These are phyloP conservation scores for Columba livia DNA, from an alignment of 2,113 vertebrate genomes.

Conservation along the genomic window DNA sequence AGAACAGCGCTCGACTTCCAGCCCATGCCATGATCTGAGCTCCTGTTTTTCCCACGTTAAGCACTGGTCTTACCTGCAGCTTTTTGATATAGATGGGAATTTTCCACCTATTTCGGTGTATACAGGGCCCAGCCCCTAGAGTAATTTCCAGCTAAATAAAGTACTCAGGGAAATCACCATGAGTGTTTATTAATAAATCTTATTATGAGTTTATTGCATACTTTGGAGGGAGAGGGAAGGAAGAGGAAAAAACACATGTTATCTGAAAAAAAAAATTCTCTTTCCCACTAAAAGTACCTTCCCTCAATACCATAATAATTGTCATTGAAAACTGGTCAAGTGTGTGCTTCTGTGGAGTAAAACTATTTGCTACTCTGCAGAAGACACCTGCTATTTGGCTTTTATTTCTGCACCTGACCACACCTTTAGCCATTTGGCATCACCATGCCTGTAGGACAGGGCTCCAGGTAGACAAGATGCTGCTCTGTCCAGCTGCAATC, in stretches of 20 bases:
- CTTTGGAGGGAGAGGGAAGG: not conserved
- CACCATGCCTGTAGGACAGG: not conserved
- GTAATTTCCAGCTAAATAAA: conserved; percentile 14
- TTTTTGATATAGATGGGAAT: not conserved
- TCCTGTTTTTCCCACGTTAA: not conserved
- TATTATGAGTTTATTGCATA: not conserved
- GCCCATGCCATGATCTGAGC: not conserved
- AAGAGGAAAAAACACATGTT: not conserved
- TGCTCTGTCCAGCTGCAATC: not conserved
- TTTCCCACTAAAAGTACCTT: not conserved
- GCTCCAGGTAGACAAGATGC: not conserved
- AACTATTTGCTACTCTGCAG: not conserved
- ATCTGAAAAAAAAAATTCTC: not conserved
- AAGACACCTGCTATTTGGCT: not conserved
- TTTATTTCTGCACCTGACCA: not conserved
- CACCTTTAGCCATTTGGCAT: not conserved
- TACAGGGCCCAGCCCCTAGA: not conserved
- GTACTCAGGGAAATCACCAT: not conserved
- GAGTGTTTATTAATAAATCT: conserved; percentile 15
- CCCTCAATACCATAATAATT: not conserved
- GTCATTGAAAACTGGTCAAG: not conserved
- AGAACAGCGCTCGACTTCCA: not conserved
- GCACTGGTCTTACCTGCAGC: not conserved
- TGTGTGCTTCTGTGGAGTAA: not conserved
- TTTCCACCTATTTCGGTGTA: not conserved